Evolutionary conservation across 2,797 vertebrate genomes (phyloP), one percentile per base, ranked within the genome.

Genomic region (Borostomias antarcticus): DNA sequence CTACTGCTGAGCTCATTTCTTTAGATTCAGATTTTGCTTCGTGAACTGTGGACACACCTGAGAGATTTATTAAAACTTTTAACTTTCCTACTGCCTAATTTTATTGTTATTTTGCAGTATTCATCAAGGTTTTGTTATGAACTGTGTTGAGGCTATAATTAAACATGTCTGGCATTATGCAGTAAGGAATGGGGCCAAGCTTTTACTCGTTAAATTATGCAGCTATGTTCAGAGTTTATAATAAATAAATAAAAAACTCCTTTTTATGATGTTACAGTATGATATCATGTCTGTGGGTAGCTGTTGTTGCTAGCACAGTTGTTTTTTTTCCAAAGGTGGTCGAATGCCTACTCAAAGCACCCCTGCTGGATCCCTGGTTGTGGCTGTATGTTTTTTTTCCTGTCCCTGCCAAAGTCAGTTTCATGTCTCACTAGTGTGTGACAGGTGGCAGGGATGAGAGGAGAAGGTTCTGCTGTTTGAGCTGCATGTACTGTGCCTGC

Each of bases 371-470:
- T 26, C 23, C 9, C 23, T 11, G 13, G 19, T 52, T 32, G 53
- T 15, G 32, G 13, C 23, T 26, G 5, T 6, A 11, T 5, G 32
- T n/a, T 58, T 35, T 71, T 68, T 57, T 68, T 71, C 52, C 64
- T 69, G 40, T 64, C 45, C 17, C 26, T 61, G 62, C 50, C 54
- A 57, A 63, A 61, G 68, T 57, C 53, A 25, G 0, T 17, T 29
- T 19, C 43, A 43, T 40, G 50, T 13, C 19, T 26, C 6, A 2
- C 21, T 43, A 70, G 64, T 57, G 52, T 62, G 64, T 73, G 69
- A 70, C 75, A 66, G 69, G 57, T 74, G 54, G 64, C 58, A 64
- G 43, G 64, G 53, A 62, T 56, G 32, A 66, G 53, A 58, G 47
- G 10, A 53, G 52, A 40, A 33, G 56, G 50, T 52, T 10, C 56